Evolutionary conservation across 2,797 vertebrate species (phyloP).

Genomic region (Gobionotothen gibberifrons): DNA sequence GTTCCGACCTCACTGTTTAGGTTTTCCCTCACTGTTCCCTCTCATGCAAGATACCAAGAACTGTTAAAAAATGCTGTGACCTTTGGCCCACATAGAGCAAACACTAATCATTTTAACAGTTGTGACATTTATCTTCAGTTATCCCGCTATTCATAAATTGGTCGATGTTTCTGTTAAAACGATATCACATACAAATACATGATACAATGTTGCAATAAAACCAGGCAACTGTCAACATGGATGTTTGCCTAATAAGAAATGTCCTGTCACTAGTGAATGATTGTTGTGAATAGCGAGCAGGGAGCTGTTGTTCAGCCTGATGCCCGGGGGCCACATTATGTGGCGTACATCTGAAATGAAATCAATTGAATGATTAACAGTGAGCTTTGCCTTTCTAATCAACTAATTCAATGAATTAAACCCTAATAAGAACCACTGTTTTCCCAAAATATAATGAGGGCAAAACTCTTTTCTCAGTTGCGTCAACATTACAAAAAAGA

Average conservation of each 20-base stretch:
- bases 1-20: neutral
- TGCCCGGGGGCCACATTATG: slow-evolving; percentile 55
- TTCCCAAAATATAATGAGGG: slow-evolving; percentile 32
- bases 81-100: slow-evolving; percentile 34
- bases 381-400: slow-evolving; percentile 33
- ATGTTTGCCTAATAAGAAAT: slow-evolving; percentile 42
- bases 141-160: neutral
- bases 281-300: slow-evolving; percentile 47
- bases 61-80: slow-evolving; percentile 17
- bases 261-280: slow-evolving; percentile 31
- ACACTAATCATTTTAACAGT: neutral
- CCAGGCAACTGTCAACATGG: neutral
- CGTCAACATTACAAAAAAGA: slow-evolving; percentile 21
- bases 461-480: slow-evolving; percentile 19
- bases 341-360: slow-evolving; percentile 55
- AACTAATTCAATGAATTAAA: slow-evolving; percentile 30
- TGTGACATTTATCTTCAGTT: neutral
- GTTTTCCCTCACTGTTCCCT: neutral
- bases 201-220: neutral
- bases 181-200: neutral
- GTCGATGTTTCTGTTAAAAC: neutral
- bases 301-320: slow-evolving; percentile 44
- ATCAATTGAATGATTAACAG: slow-evolving; percentile 59
- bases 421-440: slow-evolving; percentile 36
- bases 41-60: slow-evolving; percentile 29